Evolutionary conservation across 2,888 invertebrate genomes (phyloP), one percentile per base, ranked within the genome.

Genomic region (Cacoxenus indagator): DNA sequence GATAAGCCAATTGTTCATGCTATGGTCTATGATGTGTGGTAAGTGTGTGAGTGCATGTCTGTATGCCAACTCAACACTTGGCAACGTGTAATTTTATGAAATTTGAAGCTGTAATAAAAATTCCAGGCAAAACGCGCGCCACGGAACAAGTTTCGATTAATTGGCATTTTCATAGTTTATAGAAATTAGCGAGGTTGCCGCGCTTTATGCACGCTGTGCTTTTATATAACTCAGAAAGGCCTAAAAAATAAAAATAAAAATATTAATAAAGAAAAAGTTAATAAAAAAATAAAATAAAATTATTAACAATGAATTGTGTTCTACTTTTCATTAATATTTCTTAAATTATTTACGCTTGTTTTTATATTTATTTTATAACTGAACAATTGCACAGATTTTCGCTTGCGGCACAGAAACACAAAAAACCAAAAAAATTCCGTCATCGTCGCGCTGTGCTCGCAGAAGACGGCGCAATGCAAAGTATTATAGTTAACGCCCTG

Each of bases 81-180:
- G 45, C 45, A 5, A 43, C n/a, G n/a, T 43, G n/a, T 43, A 43
- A 51, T 17, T 51, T 51, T 22, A 51, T 51, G 51, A 51, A 22
- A 51, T 22, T 51, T 19, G 17, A 48, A 48, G 48, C 48, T 48
- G 22, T 48, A 48, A 48, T 48, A 48, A 48, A 19, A 48, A 48
- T 48, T 19, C 37, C 37, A 37, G 14, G 9, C 14, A 8, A 37
- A 37, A 37, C 37, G 37, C 1, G 14, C 14, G n/a, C n/a, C n/a
- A n/a, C n/a, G n/a, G 37, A 64, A 68, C 64, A 22, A 64, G 64
- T 68, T 64, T 68, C 43, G n/a, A 57, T 64, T 80, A 80, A 80
- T 80, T 80, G 80, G 80, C 81, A 76, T 76, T 80, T 80, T 82
- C 80, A 76, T 77, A 77, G 76, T 77, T 4, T 61, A 29, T 11